Percentiles rank a stretch among this genome's conserved stretches.
phyloP scores from a whole-genome alignment of 2,888 invertebrate genomes.

The Sesia bembeciformis region DNA sequence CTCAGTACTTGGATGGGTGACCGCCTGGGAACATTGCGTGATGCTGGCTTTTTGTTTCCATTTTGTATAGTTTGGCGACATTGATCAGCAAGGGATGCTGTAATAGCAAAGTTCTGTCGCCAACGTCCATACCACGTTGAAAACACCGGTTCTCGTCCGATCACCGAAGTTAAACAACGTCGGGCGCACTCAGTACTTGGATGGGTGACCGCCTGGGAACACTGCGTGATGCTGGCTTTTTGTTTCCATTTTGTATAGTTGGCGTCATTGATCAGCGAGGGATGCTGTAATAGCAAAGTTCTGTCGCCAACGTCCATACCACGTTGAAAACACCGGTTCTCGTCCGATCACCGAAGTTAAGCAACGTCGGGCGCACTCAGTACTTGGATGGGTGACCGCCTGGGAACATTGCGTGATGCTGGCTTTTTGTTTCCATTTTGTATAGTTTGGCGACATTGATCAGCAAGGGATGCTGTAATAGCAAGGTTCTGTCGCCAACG shows the following conservation, averaged over 20 bases:
- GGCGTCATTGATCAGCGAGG: no score
- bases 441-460: no score
- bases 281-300: no score
- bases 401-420: constrained; percentile 21
- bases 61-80: no score
- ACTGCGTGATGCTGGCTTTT: no score
- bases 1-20: constrained; percentile 20
- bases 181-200: constrained; percentile 18
- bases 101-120: not conserved
- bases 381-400: constrained; percentile 24
- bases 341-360: constrained; percentile 24
- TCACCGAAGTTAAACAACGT: constrained; percentile 21
- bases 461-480: no score
- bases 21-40: constrained; percentile 19
- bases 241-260: no score
- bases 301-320: constrained; percentile 17
- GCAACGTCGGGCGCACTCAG: constrained; percentile 21
- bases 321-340: constrained; percentile 21
- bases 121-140: constrained; percentile 16
- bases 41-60: constrained; percentile 10
- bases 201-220: constrained; percentile 1
- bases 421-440: constrained; percentile 8
- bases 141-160: constrained; percentile 20
- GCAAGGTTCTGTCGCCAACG: constrained; percentile 9
- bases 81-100: no score